A percentile compares a stretch with the other conserved stretches of the same genome.
Evolutionary conservation across 2,113 vertebrate genomes (phyloP).

Genomic region (Rhabdomys dilectus): DNA sequence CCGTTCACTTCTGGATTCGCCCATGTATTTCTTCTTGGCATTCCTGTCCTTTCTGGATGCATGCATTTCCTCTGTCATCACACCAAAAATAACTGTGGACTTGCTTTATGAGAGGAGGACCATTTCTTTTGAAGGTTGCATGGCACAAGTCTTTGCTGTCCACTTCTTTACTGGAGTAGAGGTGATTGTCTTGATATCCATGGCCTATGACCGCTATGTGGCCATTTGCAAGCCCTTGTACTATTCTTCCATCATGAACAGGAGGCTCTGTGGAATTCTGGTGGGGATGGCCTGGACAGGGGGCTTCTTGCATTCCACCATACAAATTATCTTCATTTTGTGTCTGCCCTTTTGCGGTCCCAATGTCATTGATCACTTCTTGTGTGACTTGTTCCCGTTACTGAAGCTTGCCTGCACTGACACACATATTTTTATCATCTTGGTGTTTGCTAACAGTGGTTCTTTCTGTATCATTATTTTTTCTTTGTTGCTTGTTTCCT

Average conservation of each 20-base stretch:
- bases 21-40: conserved; percentile 73
- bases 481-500: neutral
- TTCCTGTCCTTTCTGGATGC: conserved; percentile 58
- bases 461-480: neutral
- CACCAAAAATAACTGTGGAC: conserved; percentile 65
- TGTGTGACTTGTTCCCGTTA: neutral
- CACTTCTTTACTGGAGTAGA: neutral
- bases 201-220: neutral
- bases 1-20: conserved; percentile 1
- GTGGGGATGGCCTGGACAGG: neutral
- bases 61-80: conserved; percentile 43
- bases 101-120: neutral
- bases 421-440: neutral
- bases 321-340: neutral
- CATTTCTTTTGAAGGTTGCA: neutral
- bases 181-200: neutral
- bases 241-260: neutral
- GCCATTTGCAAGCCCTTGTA: neutral
- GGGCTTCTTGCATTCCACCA: neutral
- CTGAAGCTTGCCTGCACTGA: neutral
- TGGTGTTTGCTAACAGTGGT: neutral
- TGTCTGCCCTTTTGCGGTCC: neutral
- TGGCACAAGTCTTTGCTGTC: neutral
- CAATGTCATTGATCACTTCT: neutral
- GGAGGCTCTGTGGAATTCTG: neutral